These are phyloP conservation scores for Trilocha varians DNA, from an alignment of 2,888 invertebrate species.

Conservation along the genomic window DNA sequence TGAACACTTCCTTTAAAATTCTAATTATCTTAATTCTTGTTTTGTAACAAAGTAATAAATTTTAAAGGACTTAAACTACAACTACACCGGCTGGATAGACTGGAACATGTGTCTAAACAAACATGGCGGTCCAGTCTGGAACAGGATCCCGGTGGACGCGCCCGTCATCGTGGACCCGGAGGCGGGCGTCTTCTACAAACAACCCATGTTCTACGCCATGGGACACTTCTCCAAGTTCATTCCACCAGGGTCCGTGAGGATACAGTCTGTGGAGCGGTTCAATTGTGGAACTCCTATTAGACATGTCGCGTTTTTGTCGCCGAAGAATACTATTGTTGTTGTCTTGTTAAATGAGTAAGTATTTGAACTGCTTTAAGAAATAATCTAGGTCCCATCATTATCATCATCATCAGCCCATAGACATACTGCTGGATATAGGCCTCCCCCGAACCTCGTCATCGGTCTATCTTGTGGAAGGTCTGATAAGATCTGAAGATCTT, in stretches of 20 bases:
- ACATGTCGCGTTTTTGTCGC: constrained; percentile 37
- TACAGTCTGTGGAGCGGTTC: constrained; percentile 17
- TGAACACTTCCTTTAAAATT: too few relatives aligned
- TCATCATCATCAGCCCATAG: too few relatives aligned
- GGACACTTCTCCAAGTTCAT: constrained; percentile 87
- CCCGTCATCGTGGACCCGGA: constrained; percentile 72
- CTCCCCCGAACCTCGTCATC: too few relatives aligned
- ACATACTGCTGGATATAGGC: too few relatives aligned
- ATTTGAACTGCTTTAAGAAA: not conserved
- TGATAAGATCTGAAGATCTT: too few relatives aligned
- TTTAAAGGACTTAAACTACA: constrained; percentile 79
- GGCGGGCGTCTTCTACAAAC: constrained; percentile 85
- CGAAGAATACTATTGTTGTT: constrained; percentile 37
- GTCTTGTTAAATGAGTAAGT: constrained; percentile 52
- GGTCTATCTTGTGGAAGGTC: too few relatives aligned
- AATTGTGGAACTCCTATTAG: constrained; percentile 15
- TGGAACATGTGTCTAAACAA: constrained; percentile 89
- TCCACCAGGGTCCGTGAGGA: constrained; percentile 69
- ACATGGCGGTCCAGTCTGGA: constrained; percentile 87
- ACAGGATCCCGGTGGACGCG: constrained; percentile 83
- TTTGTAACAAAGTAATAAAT: too few relatives aligned
- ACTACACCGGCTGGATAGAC: constrained; percentile 88
- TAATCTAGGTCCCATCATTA: too few relatives aligned
- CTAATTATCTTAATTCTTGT: too few relatives aligned
- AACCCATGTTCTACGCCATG: constrained; percentile 90